These are phyloP conservation scores for Dolichotis patagonum DNA, from an alignment of 2,113 vertebrate species.

Conservation along the genomic window DNA sequence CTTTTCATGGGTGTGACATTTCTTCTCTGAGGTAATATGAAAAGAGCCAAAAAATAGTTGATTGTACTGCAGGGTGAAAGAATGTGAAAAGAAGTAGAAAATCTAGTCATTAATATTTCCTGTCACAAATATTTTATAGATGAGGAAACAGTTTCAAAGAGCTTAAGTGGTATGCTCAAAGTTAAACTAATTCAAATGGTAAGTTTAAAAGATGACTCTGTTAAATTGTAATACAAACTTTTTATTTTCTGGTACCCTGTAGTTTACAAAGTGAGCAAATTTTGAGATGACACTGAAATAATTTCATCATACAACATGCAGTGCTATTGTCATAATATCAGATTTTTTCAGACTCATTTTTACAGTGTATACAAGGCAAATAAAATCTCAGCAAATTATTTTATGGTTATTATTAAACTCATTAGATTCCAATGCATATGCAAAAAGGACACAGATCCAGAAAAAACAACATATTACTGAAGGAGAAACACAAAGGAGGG, in stretches of 20 bases:
- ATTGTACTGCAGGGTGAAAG: background rate
- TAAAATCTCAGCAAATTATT: background rate
- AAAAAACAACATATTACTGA: no score
- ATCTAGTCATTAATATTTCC: background rate
- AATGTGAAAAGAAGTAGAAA: background rate
- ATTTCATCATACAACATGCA: background rate
- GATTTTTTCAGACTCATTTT: background rate
- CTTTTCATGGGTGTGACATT: background rate
- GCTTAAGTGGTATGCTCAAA: background rate
- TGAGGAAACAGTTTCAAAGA: background rate
- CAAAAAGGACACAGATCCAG: no score
- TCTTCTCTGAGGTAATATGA: background rate
- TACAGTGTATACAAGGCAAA: background rate
- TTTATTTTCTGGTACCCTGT: background rate
- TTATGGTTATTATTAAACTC: background rate
- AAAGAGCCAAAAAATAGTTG: background rate
- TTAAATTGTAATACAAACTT: background rate
- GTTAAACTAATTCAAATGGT: background rate
- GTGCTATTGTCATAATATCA: background rate
- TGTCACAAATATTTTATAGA: background rate
- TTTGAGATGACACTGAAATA: background rate
- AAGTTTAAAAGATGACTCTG: background rate
- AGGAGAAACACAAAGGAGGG: no score
- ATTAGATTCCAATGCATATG: background rate
- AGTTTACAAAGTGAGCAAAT: background rate